These are phyloP conservation scores for Melinaea menophilus DNA, from an alignment of 2,888 invertebrate genomes.

Conservation along the genomic window DNA sequence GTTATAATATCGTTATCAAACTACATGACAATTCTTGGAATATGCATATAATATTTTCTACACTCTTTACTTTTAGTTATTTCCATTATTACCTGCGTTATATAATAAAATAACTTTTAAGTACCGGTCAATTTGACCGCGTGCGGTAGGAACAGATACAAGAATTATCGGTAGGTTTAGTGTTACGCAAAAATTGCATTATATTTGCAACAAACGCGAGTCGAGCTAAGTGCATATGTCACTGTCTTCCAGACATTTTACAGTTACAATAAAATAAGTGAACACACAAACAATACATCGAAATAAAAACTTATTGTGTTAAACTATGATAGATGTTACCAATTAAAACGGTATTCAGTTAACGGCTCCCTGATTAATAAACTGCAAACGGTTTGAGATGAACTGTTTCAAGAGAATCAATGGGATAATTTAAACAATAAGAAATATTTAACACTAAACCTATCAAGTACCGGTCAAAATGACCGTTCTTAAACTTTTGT, in stretches of 20 bases:
- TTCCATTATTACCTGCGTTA: too few relatives aligned
- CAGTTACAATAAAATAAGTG: conserved; percentile 22
- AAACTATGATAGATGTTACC: conserved; percentile 42
- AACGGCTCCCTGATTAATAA: conserved; percentile 38
- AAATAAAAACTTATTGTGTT: conserved; percentile 37
- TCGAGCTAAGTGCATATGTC: conserved; percentile 16
- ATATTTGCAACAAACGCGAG: conserved; percentile 19
- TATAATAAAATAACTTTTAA: too few relatives aligned
- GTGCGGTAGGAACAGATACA: too few relatives aligned
- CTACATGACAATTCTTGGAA: too few relatives aligned
- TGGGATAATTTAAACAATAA: conserved; percentile 40
- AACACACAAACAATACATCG: conserved; percentile 14
- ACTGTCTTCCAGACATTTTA: conserved; percentile 17
- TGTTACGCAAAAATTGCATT: conserved; percentile 18
- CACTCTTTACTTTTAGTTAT: too few relatives aligned
- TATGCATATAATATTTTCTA: too few relatives aligned
- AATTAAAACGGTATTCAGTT: conserved; percentile 59
- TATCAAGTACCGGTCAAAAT: too few relatives aligned
- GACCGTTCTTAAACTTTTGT: too few relatives aligned
- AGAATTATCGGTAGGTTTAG: too few relatives aligned
- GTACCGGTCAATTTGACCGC: too few relatives aligned
- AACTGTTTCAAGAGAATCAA: not conserved
- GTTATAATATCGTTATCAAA: too few relatives aligned
- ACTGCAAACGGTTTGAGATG: not conserved
- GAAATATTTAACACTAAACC: too few relatives aligned